Evolutionary conservation across 2,113 vertebrate species (phyloP).

Genomic region (Pionites leucogaster): DNA sequence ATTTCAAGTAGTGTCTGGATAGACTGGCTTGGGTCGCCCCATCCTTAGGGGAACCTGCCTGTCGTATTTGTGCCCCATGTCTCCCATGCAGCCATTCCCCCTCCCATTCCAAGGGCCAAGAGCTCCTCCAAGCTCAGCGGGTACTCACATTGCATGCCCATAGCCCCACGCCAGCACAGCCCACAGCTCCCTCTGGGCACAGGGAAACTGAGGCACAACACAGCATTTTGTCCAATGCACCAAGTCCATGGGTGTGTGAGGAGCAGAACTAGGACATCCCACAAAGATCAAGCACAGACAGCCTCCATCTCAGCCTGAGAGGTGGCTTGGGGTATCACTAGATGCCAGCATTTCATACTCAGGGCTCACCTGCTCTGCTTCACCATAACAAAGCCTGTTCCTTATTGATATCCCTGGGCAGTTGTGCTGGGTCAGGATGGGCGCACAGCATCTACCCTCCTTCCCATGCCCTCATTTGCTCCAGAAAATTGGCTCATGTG

Average conservation of each 20-base stretch:
- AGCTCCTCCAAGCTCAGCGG: accelerated
- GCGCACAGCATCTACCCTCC: not conserved
- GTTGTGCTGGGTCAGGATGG: not conserved
- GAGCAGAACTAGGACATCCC: not conserved
- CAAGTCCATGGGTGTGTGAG: not conserved
- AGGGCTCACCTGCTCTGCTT: not conserved
- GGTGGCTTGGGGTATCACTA: not conserved
- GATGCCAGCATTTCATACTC: not conserved
- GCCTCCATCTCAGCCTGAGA: not conserved
- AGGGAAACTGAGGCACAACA: not conserved
- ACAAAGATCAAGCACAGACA: not conserved
- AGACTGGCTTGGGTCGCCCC: not conserved
- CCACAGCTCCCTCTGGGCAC: not conserved
- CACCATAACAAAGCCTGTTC: not conserved
- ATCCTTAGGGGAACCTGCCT: not conserved
- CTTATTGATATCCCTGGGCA: not conserved
- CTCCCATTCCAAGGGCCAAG: not conserved
- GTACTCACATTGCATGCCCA: not conserved
- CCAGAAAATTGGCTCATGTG: not conserved
- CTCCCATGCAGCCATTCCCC: not conserved
- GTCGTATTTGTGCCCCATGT: not conserved
- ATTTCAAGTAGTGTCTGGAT: not conserved
- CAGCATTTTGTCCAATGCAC: not conserved
- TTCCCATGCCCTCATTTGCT: not conserved
- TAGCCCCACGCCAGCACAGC: not conserved